Base-by-base conservation (phyloP, 2,888 invertebrate species). In the Elmis aenea region DNA sequence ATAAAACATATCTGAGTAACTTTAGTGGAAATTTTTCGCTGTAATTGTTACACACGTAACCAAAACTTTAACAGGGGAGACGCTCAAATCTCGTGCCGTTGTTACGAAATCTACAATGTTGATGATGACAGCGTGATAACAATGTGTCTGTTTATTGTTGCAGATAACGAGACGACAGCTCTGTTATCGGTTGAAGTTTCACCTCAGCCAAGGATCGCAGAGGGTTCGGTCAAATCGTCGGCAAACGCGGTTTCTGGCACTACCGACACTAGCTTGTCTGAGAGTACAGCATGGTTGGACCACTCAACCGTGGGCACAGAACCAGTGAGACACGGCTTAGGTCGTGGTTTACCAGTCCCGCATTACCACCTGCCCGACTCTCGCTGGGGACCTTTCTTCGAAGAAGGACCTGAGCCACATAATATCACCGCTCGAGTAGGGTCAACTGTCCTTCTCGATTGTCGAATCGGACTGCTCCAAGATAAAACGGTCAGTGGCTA, bases 321-420 rank as follows among this genome's bases (percentile, higher is more conserved):
- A 41, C 46, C 55, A 18, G 55, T 58, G 23, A 52, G 59, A 30
- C 59, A 60, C 40, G 54, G 55, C 45, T 48, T 54, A 26, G 59
- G 52, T 25, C 58, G 60, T 25, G 56, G 57, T 34, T 58, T 58
- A 32, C 57, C 57, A 14, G 47, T 51, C 30, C 59, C 61, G 26
- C 62, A 61, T 49, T 64, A 58, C 44, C 83, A 83, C 57, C 43
- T 55, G 35, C 58, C 62, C 22, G 60, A 64, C 38, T 57, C 63
- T 15, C 56, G 64, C 33, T 82, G 81, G 77, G 84, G 84, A 13
- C 77, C 77, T 2, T 77, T 74, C 59, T 79, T 77, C 59, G 75
- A 77, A 56, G 76, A 76, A 48, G 77, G 76, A 36, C 65, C 68
- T 12, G 73, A 71, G 36, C 70, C 71, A 22, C 62, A 69, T 47